These are phyloP conservation scores for Rhynchopsitta pachyrhyncha DNA, from an alignment of 2,113 vertebrate species.

Conservation along the genomic window DNA sequence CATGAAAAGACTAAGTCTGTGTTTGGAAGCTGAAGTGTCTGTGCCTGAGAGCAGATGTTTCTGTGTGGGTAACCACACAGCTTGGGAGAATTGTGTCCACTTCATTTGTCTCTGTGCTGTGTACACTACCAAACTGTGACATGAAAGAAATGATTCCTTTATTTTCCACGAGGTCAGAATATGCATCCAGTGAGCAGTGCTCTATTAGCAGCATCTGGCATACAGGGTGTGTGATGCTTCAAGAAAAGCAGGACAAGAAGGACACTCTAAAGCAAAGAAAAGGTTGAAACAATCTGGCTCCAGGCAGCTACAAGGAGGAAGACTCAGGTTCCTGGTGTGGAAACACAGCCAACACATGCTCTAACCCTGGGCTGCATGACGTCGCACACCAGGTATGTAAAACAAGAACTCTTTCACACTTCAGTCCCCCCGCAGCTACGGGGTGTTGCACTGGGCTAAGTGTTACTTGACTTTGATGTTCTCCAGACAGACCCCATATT, in stretches of 20 bases:
- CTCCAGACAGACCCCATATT: constrained; percentile 35
- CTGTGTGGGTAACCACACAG: background rate
- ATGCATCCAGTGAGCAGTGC: background rate
- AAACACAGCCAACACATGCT: background rate
- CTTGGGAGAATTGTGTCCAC: background rate
- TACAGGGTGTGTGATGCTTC: background rate
- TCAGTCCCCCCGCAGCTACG: background rate
- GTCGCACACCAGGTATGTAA: background rate
- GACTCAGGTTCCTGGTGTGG: background rate
- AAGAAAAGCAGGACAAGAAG: background rate
- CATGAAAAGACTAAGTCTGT: rapidly evolving
- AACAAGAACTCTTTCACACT: constrained; percentile 6
- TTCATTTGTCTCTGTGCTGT: background rate
- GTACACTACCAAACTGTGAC: background rate
- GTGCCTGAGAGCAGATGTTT: background rate
- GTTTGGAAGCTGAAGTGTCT: background rate
- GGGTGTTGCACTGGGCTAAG: background rate
- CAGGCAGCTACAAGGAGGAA: background rate
- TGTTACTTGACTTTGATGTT: constrained; percentile 61
- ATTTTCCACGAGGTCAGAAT: background rate
- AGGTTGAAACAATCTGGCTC: background rate
- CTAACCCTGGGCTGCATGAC: background rate
- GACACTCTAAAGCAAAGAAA: background rate
- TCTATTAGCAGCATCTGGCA: background rate
- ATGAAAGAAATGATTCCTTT: background rate